These are phyloP conservation scores for Pelusios castaneus DNA, from an alignment of 2,113 vertebrate genomes.

Conservation along the genomic window DNA sequence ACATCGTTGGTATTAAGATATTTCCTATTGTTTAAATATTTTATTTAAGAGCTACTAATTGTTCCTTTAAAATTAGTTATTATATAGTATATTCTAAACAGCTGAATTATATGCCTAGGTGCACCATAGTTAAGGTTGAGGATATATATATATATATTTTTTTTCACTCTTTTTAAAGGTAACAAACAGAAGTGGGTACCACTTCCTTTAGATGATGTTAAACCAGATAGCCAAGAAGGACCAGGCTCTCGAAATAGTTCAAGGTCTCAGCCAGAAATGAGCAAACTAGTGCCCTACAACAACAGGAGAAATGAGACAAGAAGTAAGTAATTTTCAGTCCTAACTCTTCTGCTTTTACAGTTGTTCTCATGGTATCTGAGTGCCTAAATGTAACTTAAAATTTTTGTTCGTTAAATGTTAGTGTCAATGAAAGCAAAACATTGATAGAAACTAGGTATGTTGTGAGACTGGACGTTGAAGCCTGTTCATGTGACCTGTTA, in stretches of 20 bases:
- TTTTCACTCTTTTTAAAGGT: constrained; percentile 74
- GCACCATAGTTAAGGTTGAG: constrained; percentile 8
- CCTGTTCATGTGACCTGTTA: neutral
- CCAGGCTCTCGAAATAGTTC: constrained; percentile 72
- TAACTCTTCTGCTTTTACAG: neutral
- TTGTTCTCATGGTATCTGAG: neutral
- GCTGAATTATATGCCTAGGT: neutral
- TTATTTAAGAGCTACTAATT: neutral
- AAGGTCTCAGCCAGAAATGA: constrained; percentile 77
- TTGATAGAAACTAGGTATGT: neutral
- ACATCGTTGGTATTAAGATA: neutral
- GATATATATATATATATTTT: constrained; percentile 44
- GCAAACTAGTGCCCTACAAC: constrained; percentile 77
- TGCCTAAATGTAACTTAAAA: neutral
- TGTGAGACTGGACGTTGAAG: neutral
- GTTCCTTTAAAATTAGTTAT: neutral
- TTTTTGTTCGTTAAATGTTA: neutral
- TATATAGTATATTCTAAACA: neutral
- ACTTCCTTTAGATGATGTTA: constrained; percentile 85
- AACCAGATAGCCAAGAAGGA: constrained; percentile 82
- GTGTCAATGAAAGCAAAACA: neutral
- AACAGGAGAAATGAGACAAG: constrained; percentile 82
- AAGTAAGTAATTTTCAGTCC: constrained; percentile 79
- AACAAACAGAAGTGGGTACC: constrained; percentile 95
- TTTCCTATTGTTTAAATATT: neutral